Evolutionary conservation across 2,797 vertebrate genomes (phyloP).

Genomic region (Neosalanx taihuensis): DNA sequence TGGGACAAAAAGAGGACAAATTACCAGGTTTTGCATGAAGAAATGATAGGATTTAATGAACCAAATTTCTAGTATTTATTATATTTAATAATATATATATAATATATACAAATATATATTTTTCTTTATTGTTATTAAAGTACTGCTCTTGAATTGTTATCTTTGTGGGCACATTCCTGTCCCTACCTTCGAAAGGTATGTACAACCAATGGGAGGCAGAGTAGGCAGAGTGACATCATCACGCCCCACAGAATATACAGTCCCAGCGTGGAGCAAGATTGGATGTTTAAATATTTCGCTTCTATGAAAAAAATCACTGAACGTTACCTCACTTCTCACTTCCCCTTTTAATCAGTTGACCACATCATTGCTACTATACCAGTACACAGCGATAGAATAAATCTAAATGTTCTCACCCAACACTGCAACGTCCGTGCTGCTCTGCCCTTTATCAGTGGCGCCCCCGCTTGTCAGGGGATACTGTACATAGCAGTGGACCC

Average conservation of each 20-base stretch:
- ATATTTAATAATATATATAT: no score
- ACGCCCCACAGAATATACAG: conserved; percentile 27
- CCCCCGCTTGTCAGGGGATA: conserved; percentile 2
- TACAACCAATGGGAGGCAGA: conserved; percentile 22
- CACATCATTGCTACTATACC: no score
- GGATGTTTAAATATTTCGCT: neutral
- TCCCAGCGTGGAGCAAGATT: neutral
- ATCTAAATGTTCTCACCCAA: conserved; percentile 10
- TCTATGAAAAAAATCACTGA: no score
- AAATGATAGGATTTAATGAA: no score
- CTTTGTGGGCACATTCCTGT: neutral
- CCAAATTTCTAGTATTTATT: neutral
- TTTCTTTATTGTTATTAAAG: neutral
- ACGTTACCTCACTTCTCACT: no score
- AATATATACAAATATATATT: no score
- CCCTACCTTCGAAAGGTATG: conserved; percentile 35
- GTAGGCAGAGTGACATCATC: conserved; percentile 19
- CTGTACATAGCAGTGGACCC: conserved; percentile 12
- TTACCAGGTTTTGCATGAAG: neutral
- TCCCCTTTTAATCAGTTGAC: no score
- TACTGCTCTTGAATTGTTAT: no score
- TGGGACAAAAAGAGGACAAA: conserved; percentile 24
- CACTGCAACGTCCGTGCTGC: conserved; percentile 7
- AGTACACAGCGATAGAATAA: no score
- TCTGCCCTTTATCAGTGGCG: neutral